Percentiles rank a stretch among this genome's conserved stretches.
Conservation (phyloP, 2,797 vertebrate genomes). For the Sebastes taczanowskii region DNA sequence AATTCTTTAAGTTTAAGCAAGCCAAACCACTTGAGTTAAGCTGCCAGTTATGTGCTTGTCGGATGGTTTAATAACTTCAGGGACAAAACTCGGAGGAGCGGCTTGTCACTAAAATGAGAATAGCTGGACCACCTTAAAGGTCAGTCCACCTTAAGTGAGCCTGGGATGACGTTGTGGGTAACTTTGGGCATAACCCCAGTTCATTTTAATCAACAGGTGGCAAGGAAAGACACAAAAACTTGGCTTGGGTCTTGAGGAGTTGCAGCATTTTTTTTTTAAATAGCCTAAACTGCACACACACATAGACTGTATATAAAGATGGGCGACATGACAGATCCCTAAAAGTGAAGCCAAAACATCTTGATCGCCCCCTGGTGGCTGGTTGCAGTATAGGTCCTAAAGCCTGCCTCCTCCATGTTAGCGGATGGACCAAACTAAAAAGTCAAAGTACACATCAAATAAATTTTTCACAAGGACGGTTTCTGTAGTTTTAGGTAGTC, state of each 20-base stretch:
- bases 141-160: background rate
- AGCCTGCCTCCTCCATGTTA: no score
- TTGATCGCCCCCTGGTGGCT: no score
- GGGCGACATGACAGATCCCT: accelerated
- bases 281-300: no score
- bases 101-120: background rate
- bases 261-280: background rate
- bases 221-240: background rate
- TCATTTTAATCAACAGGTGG: background rate
- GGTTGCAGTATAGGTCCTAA: no score
- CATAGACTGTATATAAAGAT: no score
- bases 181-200: background rate
- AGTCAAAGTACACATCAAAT: no score
- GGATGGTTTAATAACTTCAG: background rate
- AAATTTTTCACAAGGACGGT: no score
- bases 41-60: background rate
- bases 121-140: background rate
- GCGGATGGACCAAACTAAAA: no score
- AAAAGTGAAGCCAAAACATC: no score
- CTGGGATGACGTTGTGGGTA: background rate
- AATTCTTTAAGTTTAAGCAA: background rate
- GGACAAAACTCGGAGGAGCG: background rate
- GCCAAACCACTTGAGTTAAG: background rate
- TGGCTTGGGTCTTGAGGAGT: background rate
- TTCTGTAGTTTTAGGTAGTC: no score